A percentile compares a stretch with the other conserved stretches of the same genome.
Conservation (phyloP, 1,140 invertebrate genomes). For the Pantala flavescens region DNA sequence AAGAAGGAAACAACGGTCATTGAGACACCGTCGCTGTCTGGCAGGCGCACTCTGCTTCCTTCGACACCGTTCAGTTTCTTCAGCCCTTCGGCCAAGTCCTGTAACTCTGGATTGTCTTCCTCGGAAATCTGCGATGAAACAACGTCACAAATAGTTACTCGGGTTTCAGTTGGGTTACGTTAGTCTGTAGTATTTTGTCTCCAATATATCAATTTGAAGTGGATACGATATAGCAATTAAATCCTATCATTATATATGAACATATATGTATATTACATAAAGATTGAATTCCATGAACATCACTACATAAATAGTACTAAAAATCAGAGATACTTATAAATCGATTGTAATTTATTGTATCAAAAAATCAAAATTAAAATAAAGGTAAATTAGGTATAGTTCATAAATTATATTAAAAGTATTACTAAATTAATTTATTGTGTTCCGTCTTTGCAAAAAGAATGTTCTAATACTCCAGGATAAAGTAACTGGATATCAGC, state of each 20-base stretch:
- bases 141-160: not conserved
- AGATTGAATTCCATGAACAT: not conserved
- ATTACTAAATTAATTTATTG: no score
- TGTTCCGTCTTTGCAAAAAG: no score
- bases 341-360: no score
- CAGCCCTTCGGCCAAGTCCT: slow-evolving; percentile 36
- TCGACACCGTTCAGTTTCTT: slow-evolving; percentile 29
- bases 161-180: not conserved
- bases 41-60: slow-evolving; percentile 20
- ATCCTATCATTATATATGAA: not conserved
- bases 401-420: no score
- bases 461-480: no score
- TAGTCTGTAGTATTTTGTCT: slow-evolving; percentile 1
- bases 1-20: slow-evolving; percentile 37
- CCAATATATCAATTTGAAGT: slow-evolving; percentile 22
- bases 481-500: no score
- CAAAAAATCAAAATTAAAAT: no score
- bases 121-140: slow-evolving; percentile 30
- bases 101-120: slow-evolving; percentile 38
- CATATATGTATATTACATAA: not conserved
- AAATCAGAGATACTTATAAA: not conserved
- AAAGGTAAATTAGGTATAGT: no score
- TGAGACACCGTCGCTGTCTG: slow-evolving; percentile 22
- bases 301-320: not conserved
- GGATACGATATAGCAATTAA: not conserved